Evolutionary conservation across 2,888 invertebrate species (phyloP), one percentile per base, ranked within the genome.

Genomic region (Itoplectis maculator): DNA sequence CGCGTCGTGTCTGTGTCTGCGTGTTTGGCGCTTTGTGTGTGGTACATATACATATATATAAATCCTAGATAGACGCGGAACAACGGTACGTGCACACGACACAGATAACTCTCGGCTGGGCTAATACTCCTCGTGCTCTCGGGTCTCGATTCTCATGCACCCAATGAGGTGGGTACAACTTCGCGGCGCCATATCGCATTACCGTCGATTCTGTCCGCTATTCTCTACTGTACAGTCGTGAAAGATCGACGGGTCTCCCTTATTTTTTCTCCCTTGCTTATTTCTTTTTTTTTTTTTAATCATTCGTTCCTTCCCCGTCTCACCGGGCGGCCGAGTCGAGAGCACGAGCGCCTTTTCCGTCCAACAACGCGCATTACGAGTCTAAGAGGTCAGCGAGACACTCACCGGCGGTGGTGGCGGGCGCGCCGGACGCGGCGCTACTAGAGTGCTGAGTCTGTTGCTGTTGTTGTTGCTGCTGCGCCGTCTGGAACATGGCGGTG

Each of bases 401-500:
- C 92, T 93, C 92, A 92, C 92, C 92, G 88, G 91, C 93, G 93
- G 92, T 93, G 93, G 93, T 92, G 85, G 91, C 90, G 85, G 92
- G 89, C 82, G 92, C 89, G 86, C 89, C 91, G 87, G 92, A 87
- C 77, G 90, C 88, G 79, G 91, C 89, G 86, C 87, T 88, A 84
- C 88, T 88, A 65, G 89, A 87, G 83, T 91, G 90, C 87, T 93
- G 92, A 91, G 93, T 91, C 90, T 93, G 92, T 91, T 93, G 84
- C 93, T 87, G 88, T 72, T 88, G 88, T 82, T 88, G 89, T 54
- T 89, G 89, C 80, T 91, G 90, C 29, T 29, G 29, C 29, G 29
- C 29, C 87, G 94, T 94, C 90, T 95, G 95, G 90, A 95, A 94
- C 91, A 95, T 93, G 82, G 94, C 94, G 89, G 92, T 92, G 78